A percentile compares a stretch with the other conserved stretches of the same genome.
Evolutionary conservation across 2,797 vertebrate genomes (phyloP).

Genomic region (Myioborus melanocephalus): DNA sequence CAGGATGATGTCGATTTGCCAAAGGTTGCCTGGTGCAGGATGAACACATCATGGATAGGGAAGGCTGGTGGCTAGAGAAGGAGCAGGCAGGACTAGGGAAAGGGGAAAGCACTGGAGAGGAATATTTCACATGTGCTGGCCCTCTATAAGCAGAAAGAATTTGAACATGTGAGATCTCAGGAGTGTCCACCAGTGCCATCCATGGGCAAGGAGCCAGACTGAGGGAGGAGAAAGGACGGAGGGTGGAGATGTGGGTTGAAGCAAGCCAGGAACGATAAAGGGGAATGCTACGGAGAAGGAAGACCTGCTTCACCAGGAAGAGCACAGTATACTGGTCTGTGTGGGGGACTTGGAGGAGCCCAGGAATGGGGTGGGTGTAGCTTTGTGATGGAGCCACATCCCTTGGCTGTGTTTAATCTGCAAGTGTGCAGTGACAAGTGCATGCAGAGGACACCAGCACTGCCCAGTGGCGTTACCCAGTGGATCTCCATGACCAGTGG

Average conservation of each 20-base stretch:
- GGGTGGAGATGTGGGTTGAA: not conserved
- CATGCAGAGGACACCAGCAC: not conserved
- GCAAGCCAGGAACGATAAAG: not conserved
- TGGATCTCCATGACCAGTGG: not conserved
- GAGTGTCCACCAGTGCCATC: not conserved
- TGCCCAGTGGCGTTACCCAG: not conserved
- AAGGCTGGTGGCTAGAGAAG: not conserved
- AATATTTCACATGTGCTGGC: not conserved
- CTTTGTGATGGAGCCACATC: accelerated
- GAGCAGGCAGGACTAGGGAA: not conserved
- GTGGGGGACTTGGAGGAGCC: not conserved
- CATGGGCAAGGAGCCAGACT: not conserved
- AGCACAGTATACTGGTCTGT: not conserved
- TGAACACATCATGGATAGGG: not conserved
- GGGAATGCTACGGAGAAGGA: not conserved
- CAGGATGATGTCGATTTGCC: not conserved
- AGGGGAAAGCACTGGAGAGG: not conserved
- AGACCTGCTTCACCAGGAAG: not conserved
- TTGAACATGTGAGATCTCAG: not conserved
- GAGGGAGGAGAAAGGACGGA: not conserved
- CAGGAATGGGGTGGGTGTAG: accelerated
- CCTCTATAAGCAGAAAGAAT: not conserved
- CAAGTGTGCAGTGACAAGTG: not conserved
- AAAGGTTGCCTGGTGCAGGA: not conserved
- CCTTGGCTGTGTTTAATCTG: not conserved